Evolutionary conservation across 2,888 invertebrate species (phyloP).

Genomic region (Melieria picta): DNA sequence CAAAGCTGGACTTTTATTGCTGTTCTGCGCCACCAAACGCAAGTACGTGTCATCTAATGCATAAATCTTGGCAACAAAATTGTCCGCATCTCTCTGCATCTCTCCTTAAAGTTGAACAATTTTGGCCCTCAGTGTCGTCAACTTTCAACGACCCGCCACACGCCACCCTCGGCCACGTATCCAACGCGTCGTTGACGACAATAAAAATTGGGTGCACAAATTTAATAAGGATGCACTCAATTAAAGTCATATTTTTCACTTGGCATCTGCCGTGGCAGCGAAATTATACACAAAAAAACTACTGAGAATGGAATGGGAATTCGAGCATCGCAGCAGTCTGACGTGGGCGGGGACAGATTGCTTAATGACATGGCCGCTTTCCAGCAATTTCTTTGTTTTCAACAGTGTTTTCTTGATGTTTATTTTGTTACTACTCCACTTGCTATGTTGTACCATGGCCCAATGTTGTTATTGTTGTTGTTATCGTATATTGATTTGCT

Average conservation of each 20-base stretch:
- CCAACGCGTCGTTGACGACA: slow-evolving; percentile 1
- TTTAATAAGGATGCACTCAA: slow-evolving; percentile 45
- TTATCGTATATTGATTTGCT: no score
- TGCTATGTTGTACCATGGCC: no score
- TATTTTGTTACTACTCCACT: no score
- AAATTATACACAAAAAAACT: slow-evolving; percentile 12
- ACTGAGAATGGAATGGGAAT: slow-evolving; percentile 22
- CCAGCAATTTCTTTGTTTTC: no score
- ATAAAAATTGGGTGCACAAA: slow-evolving; percentile 17
- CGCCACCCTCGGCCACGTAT: no score
- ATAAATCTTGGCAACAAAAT: no score
- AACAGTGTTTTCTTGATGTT: no score
- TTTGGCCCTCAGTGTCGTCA: background rate
- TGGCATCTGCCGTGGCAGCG: background rate
- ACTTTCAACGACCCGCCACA: background rate
- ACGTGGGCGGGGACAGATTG: background rate
- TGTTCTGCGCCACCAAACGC: no score
- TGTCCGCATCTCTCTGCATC: background rate
- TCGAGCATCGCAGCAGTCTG: background rate
- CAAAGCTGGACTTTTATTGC: no score
- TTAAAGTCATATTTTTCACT: slow-evolving; percentile 46
- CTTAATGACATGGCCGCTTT: no score
- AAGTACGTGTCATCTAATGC: no score
- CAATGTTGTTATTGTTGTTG: no score
- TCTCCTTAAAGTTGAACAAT: background rate